A percentile compares a stretch with the other conserved stretches of the same genome.
Conservation (phyloP, 2,797 vertebrate species). For the Epinephelus malabaricus region DNA sequence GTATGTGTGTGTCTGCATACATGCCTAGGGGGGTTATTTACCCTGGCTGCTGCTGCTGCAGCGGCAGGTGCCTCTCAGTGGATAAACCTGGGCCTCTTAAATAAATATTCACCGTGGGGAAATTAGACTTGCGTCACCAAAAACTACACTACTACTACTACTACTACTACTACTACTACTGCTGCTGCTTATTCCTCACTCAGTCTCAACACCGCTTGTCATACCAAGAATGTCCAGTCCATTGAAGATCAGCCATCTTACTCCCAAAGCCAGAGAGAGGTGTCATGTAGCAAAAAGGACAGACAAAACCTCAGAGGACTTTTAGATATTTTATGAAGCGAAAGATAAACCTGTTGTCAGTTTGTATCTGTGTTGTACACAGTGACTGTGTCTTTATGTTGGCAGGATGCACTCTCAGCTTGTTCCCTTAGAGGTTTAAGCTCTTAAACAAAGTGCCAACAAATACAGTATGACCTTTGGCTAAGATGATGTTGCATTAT, state of each 20-base stretch:
- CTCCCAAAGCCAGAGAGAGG: background rate
- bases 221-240: conserved; percentile 13
- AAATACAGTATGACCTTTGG: conserved; percentile 37
- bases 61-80: conserved; percentile 71
- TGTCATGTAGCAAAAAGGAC: conserved; percentile 10
- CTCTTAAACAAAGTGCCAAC: conserved; percentile 37
- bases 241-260: conserved; percentile 24
- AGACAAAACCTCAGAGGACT: background rate
- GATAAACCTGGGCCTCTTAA: conserved; percentile 73
- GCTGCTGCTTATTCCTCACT: conserved; percentile 3
- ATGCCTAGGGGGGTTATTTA: conserved; percentile 70
- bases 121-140: conserved; percentile 52
- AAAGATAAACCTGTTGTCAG: conserved; percentile 2
- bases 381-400: background rate
- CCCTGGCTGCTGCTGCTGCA: conserved; percentile 59
- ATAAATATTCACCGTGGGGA: conserved; percentile 68
- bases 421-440: conserved; percentile 25
- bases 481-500: conserved; percentile 43
- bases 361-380: conserved; percentile 6
- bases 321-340: conserved; percentile 10
- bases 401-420: background rate
- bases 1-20: conserved; percentile 46
- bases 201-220: conserved; percentile 3
- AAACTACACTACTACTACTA: conserved; percentile 36
- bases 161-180: background rate